These are phyloP conservation scores for Drosophila tsacasi DNA, from an alignment of 1,140 invertebrate species.

Conservation along the genomic window DNA sequence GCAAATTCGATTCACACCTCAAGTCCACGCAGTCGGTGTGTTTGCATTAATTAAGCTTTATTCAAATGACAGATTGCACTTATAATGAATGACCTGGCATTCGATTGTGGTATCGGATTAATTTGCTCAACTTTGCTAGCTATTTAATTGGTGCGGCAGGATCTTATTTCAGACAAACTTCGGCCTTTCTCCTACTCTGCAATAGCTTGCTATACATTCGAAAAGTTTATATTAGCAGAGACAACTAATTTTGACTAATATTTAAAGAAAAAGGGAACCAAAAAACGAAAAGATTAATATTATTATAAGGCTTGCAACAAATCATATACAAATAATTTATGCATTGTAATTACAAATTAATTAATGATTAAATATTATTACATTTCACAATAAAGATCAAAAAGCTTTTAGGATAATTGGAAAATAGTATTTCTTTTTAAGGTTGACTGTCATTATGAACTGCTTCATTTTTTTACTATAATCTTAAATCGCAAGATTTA, in stretches of 20 bases:
- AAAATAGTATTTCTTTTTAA: too few relatives aligned
- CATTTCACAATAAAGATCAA: too few relatives aligned
- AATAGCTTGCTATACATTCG: background rate
- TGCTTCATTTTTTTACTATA: too few relatives aligned
- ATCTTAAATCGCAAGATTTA: too few relatives aligned
- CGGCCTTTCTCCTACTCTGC: too few relatives aligned
- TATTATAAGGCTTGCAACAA: background rate
- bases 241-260: too few relatives aligned
- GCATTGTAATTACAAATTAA: too few relatives aligned
- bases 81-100: slow-evolving; percentile 3
- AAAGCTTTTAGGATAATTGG: too few relatives aligned
- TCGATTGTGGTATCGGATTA: slow-evolving; percentile 35
- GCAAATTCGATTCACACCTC: slow-evolving; percentile 44
- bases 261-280: background rate
- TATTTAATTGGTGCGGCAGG: slow-evolving; percentile 16
- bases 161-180: slow-evolving; percentile 6
- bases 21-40: background rate
- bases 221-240: background rate
- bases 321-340: too few relatives aligned
- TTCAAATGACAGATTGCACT: slow-evolving; percentile 22
- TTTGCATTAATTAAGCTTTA: slow-evolving; percentile 38
- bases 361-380: too few relatives aligned
- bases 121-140: slow-evolving; percentile 19
- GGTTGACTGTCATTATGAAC: too few relatives aligned
- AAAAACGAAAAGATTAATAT: background rate